A percentile compares a stretch with the other conserved stretches of the same genome.
phyloP scores from a whole-genome alignment of 2,797 vertebrate genomes.

The Notolabrus celidotus region DNA sequence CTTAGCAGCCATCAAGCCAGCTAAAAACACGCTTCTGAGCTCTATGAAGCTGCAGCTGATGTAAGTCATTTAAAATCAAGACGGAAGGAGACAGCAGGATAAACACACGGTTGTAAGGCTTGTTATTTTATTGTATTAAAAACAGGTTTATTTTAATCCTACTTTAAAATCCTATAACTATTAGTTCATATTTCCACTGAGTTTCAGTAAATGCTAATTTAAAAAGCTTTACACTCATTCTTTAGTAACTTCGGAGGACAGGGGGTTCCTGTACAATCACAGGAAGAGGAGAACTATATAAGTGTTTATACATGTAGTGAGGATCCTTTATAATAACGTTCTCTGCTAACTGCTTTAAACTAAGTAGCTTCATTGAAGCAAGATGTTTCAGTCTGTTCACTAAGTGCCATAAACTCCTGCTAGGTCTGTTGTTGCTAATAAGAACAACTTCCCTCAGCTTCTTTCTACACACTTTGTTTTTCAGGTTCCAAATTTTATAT shows the following conservation, averaged over 20 bases:
- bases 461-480: not conserved
- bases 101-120: too few species aligned
- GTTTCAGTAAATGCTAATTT: not conserved
- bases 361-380: constrained; percentile 17
- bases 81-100: too few species aligned
- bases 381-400: constrained; percentile 23
- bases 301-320: not conserved
- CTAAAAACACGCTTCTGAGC: too few species aligned
- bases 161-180: not conserved
- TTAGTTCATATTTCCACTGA: not conserved
- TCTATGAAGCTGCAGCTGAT: too few species aligned
- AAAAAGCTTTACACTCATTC: not conserved
- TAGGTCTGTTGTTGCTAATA: not conserved
- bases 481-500: not conserved
- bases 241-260: too few species aligned
- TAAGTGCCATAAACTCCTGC: not conserved
- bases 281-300: not conserved
- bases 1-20: too few species aligned
- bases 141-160: not conserved
- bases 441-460: not conserved
- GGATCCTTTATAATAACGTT: not conserved
- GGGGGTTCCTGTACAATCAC: not conserved
- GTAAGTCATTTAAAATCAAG: too few species aligned
- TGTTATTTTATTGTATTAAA: not conserved
- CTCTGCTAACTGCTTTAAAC: constrained; percentile 4